phyloP scores from a whole-genome alignment of 1,140 invertebrate species.

The Monochamus saltuarius region DNA sequence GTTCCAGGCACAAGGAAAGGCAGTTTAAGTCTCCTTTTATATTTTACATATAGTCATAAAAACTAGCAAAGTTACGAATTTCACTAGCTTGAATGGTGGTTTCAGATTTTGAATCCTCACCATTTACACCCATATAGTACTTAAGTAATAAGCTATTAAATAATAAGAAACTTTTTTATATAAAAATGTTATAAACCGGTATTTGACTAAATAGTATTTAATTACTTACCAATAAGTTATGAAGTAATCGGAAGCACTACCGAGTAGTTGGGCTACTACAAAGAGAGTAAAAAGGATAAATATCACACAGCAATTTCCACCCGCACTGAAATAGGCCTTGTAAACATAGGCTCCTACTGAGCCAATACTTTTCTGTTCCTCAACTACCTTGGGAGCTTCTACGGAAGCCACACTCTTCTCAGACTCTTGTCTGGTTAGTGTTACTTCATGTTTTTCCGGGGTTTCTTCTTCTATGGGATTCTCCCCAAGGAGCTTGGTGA shows the following conservation, averaged over 20 bases:
- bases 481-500: conserved; percentile 59
- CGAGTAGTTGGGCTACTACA: conserved; percentile 67
- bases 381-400: conserved; percentile 40
- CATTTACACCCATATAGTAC: too few species aligned
- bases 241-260: conserved; percentile 76
- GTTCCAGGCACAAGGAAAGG: too few species aligned
- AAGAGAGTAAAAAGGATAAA: conserved; percentile 62
- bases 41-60: too few species aligned
- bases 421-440: conserved; percentile 41
- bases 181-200: too few species aligned
- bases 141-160: too few species aligned
- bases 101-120: too few species aligned
- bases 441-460: conserved; percentile 41
- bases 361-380: conserved; percentile 54
- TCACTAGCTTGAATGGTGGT: too few species aligned
- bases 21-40: too few species aligned
- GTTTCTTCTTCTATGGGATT: conserved; percentile 50
- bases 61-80: too few species aligned
- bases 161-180: too few species aligned
- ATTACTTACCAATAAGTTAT: conserved; percentile 70
- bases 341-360: conserved; percentile 63
- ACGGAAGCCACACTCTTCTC: conserved; percentile 39
- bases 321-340: conserved; percentile 67
- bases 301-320: conserved; percentile 62
- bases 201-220: too few species aligned